phyloP scores from a whole-genome alignment of 64 coral and sea anemone genomes.

The Dendrophyllia cribrosa region DNA sequence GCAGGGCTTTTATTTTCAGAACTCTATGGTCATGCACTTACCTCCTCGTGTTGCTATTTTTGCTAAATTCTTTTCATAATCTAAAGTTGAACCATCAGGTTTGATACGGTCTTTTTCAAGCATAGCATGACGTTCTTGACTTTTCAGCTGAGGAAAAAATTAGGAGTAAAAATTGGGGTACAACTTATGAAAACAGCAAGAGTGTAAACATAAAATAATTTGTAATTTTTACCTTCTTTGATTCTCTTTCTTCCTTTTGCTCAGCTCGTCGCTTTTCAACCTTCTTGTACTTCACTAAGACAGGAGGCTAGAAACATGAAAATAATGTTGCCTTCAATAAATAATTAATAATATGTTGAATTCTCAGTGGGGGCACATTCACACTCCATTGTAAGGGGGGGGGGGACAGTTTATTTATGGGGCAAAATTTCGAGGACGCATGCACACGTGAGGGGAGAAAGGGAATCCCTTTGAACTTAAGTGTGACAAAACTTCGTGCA shows the following conservation, averaged over 20 bases:
- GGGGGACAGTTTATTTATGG: too few relatives aligned
- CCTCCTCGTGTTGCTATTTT: constrained; percentile 86
- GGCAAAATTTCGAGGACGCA: too few relatives aligned
- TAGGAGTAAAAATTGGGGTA: too few relatives aligned
- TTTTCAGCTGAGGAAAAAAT: constrained; percentile 40
- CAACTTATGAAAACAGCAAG: too few relatives aligned
- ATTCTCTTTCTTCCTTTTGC: constrained; percentile 68
- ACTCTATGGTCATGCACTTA: constrained; percentile 15
- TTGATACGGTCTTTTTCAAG: constrained; percentile 80
- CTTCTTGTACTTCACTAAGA: constrained; percentile 89
- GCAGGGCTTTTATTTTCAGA: not conserved
- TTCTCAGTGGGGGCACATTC: too few relatives aligned
- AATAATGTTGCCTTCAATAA: not conserved
- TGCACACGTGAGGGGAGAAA: too few relatives aligned
- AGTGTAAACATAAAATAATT: too few relatives aligned
- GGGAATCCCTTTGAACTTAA: too few relatives aligned
- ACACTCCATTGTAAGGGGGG: too few relatives aligned
- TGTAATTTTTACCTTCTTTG: constrained; percentile 71
- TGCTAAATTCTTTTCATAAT: constrained; percentile 81
- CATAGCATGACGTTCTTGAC: constrained; percentile 69
- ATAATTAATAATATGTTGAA: too few relatives aligned
- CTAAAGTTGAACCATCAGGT: constrained; percentile 65
- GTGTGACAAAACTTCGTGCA: too few relatives aligned
- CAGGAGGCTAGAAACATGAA: constrained; percentile 60
- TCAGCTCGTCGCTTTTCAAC: constrained; percentile 70